Percentiles rank a stretch among this genome's conserved stretches.
These are phyloP conservation scores for Luperina testacea DNA, from an alignment of 2,888 invertebrate genomes.

Conservation along the genomic window DNA sequence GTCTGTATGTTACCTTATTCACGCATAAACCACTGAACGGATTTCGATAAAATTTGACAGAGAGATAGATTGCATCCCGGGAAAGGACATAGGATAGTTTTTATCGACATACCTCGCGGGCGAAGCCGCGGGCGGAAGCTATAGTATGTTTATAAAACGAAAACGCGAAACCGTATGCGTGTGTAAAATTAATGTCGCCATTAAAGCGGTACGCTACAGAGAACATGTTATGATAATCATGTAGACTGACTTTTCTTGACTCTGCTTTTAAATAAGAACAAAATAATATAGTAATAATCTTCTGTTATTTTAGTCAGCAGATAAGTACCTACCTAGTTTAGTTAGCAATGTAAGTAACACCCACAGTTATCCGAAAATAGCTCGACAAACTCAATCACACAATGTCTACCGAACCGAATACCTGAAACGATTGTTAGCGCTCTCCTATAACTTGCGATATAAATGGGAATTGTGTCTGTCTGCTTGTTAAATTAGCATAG, in stretches of 20 bases:
- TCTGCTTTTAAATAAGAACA: neutral
- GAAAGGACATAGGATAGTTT: too few species aligned
- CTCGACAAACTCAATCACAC: conserved; percentile 21
- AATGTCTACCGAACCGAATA: conserved; percentile 6
- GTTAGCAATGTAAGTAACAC: neutral
- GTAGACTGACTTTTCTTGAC: neutral
- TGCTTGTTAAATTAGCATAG: neutral
- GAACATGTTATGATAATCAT: neutral
- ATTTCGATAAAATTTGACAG: too few species aligned
- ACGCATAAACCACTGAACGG: too few species aligned
- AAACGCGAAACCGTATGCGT: too few species aligned
- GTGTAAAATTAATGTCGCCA: too few species aligned
- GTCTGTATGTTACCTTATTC: too few species aligned
- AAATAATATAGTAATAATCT: neutral
- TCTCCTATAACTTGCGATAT: neutral
- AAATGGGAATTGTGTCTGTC: neutral
- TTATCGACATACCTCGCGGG: too few species aligned
- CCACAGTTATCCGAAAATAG: neutral
- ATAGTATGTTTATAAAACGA: too few species aligned
- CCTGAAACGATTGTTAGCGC: conserved; percentile 11
- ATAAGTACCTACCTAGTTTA: too few species aligned
- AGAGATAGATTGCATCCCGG: too few species aligned
- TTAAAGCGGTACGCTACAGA: too few species aligned
- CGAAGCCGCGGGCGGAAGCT: too few species aligned
- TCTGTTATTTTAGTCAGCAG: neutral